Conservation (phyloP, 2,797 vertebrate genomes). For the Gobionotothen gibberifrons region DNA sequence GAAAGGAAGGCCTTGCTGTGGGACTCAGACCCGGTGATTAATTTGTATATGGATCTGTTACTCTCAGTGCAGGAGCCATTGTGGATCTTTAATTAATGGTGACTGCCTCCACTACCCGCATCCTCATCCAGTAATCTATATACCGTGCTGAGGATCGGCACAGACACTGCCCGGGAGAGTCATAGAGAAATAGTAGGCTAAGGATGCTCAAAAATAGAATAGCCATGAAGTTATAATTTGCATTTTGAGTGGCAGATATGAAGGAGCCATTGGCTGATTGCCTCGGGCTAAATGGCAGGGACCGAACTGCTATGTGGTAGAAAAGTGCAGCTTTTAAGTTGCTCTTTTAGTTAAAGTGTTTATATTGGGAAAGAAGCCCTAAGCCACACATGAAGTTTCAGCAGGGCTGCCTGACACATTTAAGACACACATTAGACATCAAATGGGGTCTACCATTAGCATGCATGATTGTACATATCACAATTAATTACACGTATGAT, state of each 20-base stretch:
- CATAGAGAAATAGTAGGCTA: constrained; percentile 39
- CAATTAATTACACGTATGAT: constrained; percentile 52
- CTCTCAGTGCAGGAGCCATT: constrained; percentile 75
- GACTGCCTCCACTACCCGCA: constrained; percentile 66
- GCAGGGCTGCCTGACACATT: constrained; percentile 42
- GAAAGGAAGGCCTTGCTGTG: constrained; percentile 71
- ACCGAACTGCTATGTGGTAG: constrained; percentile 50
- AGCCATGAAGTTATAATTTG: constrained; percentile 70
- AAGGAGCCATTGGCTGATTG: constrained; percentile 64
- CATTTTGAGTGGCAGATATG: constrained; percentile 79
- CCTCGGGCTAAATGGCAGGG: constrained; percentile 45
- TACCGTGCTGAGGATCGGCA: constrained; percentile 49
- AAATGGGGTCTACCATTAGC: constrained; percentile 54
- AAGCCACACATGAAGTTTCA: constrained; percentile 62
- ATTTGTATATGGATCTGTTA: constrained; percentile 84
- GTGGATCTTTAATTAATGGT: constrained; percentile 85
- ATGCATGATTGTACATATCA: constrained; percentile 51
- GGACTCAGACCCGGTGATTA: constrained; percentile 79
- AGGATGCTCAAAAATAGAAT: constrained; percentile 61
- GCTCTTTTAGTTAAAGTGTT: constrained; percentile 61
- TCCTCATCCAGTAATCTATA: constrained; percentile 77
- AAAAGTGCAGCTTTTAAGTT: constrained; percentile 57
- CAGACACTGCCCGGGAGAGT: constrained; percentile 40
- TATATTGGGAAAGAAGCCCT: constrained; percentile 58
- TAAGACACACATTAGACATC: constrained; percentile 61